These are phyloP conservation scores for Catocala fraxini DNA, from an alignment of 2,888 invertebrate species.

Conservation along the genomic window DNA sequence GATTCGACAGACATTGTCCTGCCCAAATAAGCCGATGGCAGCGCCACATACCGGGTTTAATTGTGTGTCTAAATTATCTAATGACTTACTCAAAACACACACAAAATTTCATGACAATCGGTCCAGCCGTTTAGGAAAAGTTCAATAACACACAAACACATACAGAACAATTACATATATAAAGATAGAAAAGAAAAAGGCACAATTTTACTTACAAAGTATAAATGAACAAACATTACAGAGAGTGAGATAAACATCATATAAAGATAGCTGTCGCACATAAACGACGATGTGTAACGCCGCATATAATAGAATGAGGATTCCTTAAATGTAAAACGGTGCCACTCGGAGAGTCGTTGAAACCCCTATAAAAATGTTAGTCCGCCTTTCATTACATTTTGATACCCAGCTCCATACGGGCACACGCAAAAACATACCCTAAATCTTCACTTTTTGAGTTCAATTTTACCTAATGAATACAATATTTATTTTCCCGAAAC, in stretches of 20 bases:
- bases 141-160: too few relatives aligned
- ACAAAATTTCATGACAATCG: too few relatives aligned
- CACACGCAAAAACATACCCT: conserved; percentile 58
- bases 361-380: conserved; percentile 86
- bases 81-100: too few relatives aligned
- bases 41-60: too few relatives aligned
- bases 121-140: too few relatives aligned
- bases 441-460: conserved; percentile 37
- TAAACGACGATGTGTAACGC: conserved; percentile 77
- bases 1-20: too few relatives aligned
- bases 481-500: conserved; percentile 68
- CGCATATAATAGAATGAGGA: conserved; percentile 82
- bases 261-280: conserved; percentile 75
- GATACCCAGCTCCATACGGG: conserved; percentile 60
- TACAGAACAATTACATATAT: too few relatives aligned
- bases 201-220: too few relatives aligned
- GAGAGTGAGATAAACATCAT: conserved; percentile 40
- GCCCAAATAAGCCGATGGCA: too few relatives aligned
- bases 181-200: too few relatives aligned
- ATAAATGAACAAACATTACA: too few relatives aligned
- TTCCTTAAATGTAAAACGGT: conserved; percentile 85
- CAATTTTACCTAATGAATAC: conserved; percentile 46
- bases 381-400: conserved; percentile 83
- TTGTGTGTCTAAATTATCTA: too few relatives aligned
- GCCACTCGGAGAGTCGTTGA: conserved; percentile 80